Conservation (phyloP, 2,888 invertebrate species). For the Drosophila planitibia region DNA sequence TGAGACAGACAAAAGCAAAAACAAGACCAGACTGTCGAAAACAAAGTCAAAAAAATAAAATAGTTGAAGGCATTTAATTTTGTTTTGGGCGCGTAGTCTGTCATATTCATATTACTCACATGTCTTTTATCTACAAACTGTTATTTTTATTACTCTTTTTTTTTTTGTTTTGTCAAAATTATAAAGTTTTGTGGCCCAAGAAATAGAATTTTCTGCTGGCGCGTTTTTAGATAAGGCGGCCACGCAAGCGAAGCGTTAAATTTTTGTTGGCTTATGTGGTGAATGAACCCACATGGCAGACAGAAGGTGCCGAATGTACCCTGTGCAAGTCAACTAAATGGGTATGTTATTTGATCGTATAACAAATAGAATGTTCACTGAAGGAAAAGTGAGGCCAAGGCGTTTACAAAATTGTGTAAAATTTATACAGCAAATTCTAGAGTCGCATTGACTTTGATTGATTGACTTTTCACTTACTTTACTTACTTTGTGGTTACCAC, state of each 20-base stretch:
- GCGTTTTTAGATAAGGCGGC: conserved; percentile 68
- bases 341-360: neutral
- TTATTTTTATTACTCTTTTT: conserved; percentile 8
- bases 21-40: conserved; percentile 27
- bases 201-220: conserved; percentile 57
- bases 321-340: neutral
- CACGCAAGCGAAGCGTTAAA: conserved; percentile 46
- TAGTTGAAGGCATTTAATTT: conserved; percentile 19
- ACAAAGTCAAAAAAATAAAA: conserved; percentile 18
- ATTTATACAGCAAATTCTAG: neutral
- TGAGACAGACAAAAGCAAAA: conserved; percentile 36
- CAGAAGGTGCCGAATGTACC: conserved; percentile 30
- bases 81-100: conserved; percentile 11
- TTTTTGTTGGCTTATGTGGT: conserved; percentile 43
- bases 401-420: neutral
- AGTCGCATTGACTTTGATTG: neutral
- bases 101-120: conserved; percentile 44
- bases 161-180: conserved; percentile 19
- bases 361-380: neutral
- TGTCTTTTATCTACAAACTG: conserved; percentile 32
- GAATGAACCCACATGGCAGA: conserved; percentile 65
- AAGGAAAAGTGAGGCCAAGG: neutral
- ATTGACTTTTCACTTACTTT: conserved; percentile 28
- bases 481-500: conserved; percentile 11
- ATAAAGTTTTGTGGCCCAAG: conserved; percentile 49